Percentiles rank a stretch among this genome's conserved stretches.
Evolutionary conservation across 2,888 invertebrate species (phyloP).

Genomic region (Melieria picta): DNA sequence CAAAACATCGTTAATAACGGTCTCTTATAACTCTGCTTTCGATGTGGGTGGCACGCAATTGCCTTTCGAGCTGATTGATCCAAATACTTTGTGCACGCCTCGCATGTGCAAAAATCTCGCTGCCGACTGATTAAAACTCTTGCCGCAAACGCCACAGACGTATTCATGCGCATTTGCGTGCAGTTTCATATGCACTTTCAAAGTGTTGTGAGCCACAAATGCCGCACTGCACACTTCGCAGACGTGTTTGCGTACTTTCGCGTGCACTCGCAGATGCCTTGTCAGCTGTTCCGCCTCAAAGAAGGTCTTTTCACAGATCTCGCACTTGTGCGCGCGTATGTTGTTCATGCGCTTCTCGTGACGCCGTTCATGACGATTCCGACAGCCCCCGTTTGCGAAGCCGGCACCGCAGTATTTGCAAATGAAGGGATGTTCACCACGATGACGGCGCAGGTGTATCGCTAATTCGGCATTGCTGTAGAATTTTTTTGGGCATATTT

Average conservation of each 20-base stretch:
- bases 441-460: conserved; percentile 18
- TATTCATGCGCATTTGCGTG: conserved; percentile 21
- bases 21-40: no score
- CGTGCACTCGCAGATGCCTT: conserved; percentile 13
- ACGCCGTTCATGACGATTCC: background rate
- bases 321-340: conserved; percentile 17
- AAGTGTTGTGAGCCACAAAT: conserved; percentile 13
- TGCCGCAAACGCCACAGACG: conserved; percentile 17
- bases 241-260: conserved; percentile 18
- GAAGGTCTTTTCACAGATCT: conserved; percentile 22
- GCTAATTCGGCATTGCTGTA: conserved; percentile 23
- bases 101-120: no score
- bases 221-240: conserved; percentile 18
- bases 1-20: no score
- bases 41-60: no score
- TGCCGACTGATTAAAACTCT: conserved; percentile 6
- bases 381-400: conserved; percentile 9
- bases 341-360: conserved; percentile 14
- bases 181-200: conserved; percentile 24
- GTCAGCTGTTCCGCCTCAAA: conserved; percentile 1
- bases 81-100: no score
- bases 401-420: conserved; percentile 13
- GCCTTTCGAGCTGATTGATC: no score
- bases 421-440: conserved; percentile 25
- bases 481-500: conserved; percentile 23